Percentiles rank a stretch among this genome's conserved stretches.
Conservation (phyloP, 2,797 vertebrate genomes). For the Acipenser ruthenus region DNA sequence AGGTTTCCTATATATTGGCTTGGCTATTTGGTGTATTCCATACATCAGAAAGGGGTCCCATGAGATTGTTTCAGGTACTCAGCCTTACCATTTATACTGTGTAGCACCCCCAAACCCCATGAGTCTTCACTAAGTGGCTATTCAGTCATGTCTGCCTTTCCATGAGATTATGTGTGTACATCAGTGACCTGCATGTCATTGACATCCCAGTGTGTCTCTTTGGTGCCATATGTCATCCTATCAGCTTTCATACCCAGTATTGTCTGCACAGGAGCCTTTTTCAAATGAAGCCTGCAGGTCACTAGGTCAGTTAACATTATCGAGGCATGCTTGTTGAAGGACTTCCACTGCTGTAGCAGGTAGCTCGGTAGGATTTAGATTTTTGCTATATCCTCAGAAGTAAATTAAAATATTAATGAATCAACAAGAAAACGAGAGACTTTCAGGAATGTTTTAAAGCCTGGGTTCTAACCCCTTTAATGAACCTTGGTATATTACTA, state of each 20-base stretch:
- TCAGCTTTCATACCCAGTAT: background rate
- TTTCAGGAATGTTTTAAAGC: no score
- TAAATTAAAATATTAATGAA: no score
- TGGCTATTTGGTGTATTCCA: no score
- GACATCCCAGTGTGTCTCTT: constrained; percentile 37
- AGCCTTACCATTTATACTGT: constrained; percentile 29
- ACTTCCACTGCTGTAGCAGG: no score
- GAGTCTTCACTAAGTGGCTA: background rate
- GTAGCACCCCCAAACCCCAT: constrained; percentile 25
- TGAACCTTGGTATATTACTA: no score
- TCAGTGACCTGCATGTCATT: constrained; percentile 31
- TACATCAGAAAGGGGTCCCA: constrained; percentile 21
- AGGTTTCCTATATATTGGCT: no score
- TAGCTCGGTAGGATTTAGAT: no score
- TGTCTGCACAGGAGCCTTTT: background rate
- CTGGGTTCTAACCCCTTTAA: no score
- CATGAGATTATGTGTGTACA: constrained; percentile 1
- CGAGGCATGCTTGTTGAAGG: no score
- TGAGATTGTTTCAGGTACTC: constrained; percentile 61
- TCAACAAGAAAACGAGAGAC: no score
- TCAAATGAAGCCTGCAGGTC: background rate
- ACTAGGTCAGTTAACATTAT: no score
- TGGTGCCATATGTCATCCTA: constrained; percentile 8
- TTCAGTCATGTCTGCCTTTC: constrained; percentile 4
- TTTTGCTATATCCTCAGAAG: no score